Percentiles rank a stretch among this genome's conserved stretches.
phyloP scores from a whole-genome alignment of 1,140 invertebrate genomes.

The Drosophila bifasciata region DNA sequence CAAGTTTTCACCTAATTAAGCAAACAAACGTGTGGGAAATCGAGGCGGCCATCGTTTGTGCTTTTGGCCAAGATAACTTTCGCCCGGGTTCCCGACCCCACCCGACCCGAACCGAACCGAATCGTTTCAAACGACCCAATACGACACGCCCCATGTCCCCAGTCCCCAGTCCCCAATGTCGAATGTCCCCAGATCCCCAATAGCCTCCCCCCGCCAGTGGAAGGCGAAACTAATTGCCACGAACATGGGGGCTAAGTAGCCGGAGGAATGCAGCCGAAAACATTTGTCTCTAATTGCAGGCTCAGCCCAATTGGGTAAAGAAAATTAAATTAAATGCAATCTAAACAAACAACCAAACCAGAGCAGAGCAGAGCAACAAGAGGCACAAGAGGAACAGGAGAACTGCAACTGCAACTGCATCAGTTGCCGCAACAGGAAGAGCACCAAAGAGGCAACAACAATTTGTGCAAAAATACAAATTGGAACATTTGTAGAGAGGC shows the following conservation, averaged over 20 bases:
- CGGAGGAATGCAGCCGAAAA: slow-evolving; percentile 71
- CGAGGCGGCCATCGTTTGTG: slow-evolving; percentile 17
- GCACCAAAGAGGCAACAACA: slow-evolving; percentile 57
- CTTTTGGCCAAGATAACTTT: slow-evolving; percentile 58
- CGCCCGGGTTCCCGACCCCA: slow-evolving; percentile 26
- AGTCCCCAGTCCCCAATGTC: no score
- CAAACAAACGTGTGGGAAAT: slow-evolving; percentile 81
- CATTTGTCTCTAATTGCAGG: slow-evolving; percentile 79
- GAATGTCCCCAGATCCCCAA: slow-evolving; percentile 15
- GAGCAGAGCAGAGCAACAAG: no score
- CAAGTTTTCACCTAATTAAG: slow-evolving; percentile 80
- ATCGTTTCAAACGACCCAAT: slow-evolving; percentile 17
- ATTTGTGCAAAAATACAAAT: slow-evolving; percentile 81
- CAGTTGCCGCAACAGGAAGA: slow-evolving; percentile 28
- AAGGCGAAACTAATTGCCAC: slow-evolving; percentile 70
- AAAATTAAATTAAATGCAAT: slow-evolving; percentile 81
- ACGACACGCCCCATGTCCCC: slow-evolving; percentile 32
- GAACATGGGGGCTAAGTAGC: slow-evolving; percentile 76
- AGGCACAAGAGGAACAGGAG: not conserved
- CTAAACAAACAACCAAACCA: slow-evolving; percentile 42
- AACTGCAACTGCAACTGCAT: slow-evolving; percentile 30
- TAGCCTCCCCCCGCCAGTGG: slow-evolving; percentile 28
- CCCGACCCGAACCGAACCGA: not conserved
- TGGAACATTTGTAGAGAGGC: slow-evolving; percentile 75
- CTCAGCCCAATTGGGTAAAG: slow-evolving; percentile 77